Percentiles rank a stretch among this genome's conserved stretches.
phyloP scores from a whole-genome alignment of 2,888 invertebrate genomes.

The Clostera curtula region DNA sequence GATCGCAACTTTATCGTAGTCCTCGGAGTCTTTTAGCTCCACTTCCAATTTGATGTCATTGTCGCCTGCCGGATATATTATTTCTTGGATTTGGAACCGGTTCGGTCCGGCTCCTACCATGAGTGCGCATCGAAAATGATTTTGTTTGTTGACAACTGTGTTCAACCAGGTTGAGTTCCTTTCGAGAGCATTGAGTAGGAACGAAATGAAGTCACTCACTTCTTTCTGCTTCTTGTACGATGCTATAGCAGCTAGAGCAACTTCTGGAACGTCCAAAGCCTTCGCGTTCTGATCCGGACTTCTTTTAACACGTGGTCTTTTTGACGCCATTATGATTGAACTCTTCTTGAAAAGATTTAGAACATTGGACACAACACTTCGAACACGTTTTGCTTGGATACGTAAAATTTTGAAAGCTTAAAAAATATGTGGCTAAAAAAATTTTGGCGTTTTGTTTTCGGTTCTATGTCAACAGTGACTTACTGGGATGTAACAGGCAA shows the following conservation, averaged over 20 bases:
- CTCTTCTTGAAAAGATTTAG: constrained; percentile 30
- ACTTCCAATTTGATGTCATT: constrained; percentile 51
- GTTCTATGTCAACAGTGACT: constrained; percentile 11
- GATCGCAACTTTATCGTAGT: constrained; percentile 57
- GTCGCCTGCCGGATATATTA: constrained; percentile 51
- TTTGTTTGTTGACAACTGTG: constrained; percentile 41
- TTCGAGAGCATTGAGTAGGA: constrained; percentile 48
- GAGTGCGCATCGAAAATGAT: constrained; percentile 51
- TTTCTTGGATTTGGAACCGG: constrained; percentile 55
- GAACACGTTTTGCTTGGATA: constrained; percentile 31
- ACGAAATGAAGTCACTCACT: constrained; percentile 52
- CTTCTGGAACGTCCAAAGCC: constrained; percentile 39
- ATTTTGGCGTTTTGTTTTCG: constrained; percentile 11
- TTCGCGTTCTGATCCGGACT: constrained; percentile 27
- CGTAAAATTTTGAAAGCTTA: constrained; percentile 48
- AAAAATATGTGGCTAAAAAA: constrained; percentile 8
- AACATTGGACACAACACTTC: constrained; percentile 34
- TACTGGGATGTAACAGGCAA: constrained; percentile 2
- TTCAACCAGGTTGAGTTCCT: constrained; percentile 57
- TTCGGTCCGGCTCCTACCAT: constrained; percentile 61
- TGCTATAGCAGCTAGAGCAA: constrained; percentile 54
- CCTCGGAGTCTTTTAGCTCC: constrained; percentile 55
- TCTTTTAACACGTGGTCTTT: constrained; percentile 32
- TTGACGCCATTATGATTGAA: constrained; percentile 29
- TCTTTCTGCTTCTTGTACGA: constrained; percentile 58